phyloP scores from a whole-genome alignment of 2,888 invertebrate species.

The Girardia tigrina region DNA sequence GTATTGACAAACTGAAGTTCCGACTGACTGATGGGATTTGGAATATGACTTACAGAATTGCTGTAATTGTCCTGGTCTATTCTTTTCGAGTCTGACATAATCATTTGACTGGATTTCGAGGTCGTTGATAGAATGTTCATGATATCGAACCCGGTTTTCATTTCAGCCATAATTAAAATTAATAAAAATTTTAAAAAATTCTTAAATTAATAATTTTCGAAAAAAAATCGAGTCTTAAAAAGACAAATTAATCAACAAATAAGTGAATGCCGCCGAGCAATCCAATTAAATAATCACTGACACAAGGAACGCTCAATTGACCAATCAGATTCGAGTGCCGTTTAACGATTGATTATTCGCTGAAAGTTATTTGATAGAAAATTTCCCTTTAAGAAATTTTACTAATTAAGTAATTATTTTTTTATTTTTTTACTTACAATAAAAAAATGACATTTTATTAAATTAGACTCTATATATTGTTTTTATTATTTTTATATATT shows the following conservation, averaged over 20 bases:
- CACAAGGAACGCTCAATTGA: background rate
- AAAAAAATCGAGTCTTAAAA: background rate
- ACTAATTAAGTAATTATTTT: too few species aligned
- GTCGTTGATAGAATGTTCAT: background rate
- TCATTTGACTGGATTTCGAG: background rate
- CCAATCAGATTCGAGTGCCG: background rate
- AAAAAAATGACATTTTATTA: too few species aligned
- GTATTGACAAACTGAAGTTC: background rate
- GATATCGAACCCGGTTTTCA: constrained; percentile 15
- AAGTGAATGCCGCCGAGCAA: background rate
- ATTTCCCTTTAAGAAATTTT: too few species aligned
- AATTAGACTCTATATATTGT: too few species aligned
- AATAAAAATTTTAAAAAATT: background rate
- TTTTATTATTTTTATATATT: too few species aligned
- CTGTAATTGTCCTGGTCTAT: background rate
- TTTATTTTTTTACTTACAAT: too few species aligned
- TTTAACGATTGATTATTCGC: background rate
- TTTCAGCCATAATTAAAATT: background rate
- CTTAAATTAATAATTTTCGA: background rate
- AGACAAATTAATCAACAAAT: background rate
- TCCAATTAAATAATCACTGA: constrained; percentile 11
- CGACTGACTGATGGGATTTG: background rate
- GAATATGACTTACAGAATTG: background rate
- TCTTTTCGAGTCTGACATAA: background rate
- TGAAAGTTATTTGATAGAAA: constrained; percentile 20